phyloP scores from a whole-genome alignment of 2,113 vertebrate genomes.

The Hydropotes inermis region DNA sequence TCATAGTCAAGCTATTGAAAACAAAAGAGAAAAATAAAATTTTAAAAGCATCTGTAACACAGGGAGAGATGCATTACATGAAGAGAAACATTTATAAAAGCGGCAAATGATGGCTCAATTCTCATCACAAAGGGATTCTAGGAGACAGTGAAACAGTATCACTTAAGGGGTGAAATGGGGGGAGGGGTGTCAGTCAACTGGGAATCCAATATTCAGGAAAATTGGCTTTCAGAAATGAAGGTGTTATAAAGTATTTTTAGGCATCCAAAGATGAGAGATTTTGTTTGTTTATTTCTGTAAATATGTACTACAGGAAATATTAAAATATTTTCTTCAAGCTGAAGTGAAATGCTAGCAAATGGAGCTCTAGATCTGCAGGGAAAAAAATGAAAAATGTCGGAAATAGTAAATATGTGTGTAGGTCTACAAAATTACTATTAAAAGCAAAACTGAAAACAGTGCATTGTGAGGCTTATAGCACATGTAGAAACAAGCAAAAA shows the following conservation, averaged over 20 bases:
- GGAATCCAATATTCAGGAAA: background rate
- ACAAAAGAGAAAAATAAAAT: background rate
- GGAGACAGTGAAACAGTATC: background rate
- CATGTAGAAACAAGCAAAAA: background rate
- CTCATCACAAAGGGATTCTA: background rate
- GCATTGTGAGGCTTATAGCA: background rate
- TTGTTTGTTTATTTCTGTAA: background rate
- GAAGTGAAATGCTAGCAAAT: background rate
- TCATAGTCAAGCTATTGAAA: background rate
- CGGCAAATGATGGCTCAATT: background rate
- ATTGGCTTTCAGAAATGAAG: background rate
- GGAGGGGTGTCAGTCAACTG: background rate
- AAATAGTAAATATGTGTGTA: background rate
- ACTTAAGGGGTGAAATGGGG: background rate
- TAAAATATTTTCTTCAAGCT: background rate
- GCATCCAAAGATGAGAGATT: background rate
- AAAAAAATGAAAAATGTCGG: background rate
- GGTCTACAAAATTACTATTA: background rate
- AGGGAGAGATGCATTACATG: background rate
- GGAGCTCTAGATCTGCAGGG: background rate
- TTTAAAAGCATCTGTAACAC: background rate
- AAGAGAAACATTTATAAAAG: background rate
- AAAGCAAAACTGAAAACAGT: background rate
- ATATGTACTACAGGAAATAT: background rate
- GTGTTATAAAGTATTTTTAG: background rate